Conservation (phyloP, 2,113 vertebrate species). For the Pomatostomus ruficeps region DNA sequence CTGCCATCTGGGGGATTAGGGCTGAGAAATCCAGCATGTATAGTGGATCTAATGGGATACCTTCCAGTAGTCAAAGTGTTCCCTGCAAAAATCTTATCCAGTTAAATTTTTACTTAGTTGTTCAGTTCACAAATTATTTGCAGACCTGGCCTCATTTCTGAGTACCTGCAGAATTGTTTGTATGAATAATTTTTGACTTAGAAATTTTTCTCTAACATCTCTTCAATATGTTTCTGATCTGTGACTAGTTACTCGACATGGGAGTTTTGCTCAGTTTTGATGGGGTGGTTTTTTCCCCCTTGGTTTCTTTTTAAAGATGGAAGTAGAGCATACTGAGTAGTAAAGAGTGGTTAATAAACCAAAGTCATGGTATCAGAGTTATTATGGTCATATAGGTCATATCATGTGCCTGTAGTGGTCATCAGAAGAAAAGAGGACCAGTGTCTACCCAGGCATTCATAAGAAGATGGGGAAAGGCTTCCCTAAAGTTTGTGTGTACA, state of each 20-base stretch:
- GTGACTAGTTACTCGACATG: background rate
- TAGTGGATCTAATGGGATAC: background rate
- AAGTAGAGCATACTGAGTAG: background rate
- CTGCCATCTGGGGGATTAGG: conserved; percentile 27
- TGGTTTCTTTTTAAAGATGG: background rate
- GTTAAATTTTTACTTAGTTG: background rate
- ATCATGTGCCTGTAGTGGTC: background rate
- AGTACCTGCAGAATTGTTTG: background rate
- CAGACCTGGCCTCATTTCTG: background rate
- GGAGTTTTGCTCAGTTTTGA: background rate
- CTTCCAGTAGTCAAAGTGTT: background rate
- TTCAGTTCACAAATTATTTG: background rate
- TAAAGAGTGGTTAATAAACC: background rate
- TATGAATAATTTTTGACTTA: background rate
- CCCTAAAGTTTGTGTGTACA: background rate
- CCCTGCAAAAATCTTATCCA: background rate
- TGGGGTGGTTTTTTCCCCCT: background rate
- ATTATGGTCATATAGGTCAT: background rate
- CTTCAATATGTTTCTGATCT: background rate
- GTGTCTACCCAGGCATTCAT: background rate
- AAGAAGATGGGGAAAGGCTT: background rate
- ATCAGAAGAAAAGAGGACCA: background rate
- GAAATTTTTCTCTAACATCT: background rate
- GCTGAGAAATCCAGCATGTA: background rate
- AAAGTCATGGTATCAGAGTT: background rate